Evolutionary conservation across 2,888 invertebrate species (phyloP).

Genomic region (Drosophila aldrichi): DNA sequence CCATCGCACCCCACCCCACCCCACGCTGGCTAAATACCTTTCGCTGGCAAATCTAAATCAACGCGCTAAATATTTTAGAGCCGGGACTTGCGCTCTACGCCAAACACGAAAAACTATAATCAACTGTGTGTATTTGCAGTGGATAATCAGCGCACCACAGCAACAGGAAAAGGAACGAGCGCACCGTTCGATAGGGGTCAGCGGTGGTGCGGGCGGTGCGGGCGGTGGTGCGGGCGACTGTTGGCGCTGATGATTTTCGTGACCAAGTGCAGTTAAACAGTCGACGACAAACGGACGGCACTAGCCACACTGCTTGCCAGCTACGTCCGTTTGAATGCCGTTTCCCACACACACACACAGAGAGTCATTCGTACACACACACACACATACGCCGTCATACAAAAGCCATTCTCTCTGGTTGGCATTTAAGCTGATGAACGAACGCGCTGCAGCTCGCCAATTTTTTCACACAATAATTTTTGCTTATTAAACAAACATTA

Average conservation of each 20-base stretch:
- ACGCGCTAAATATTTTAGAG: constrained; percentile 82
- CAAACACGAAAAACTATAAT: constrained; percentile 80
- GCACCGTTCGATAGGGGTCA: constrained; percentile 16
- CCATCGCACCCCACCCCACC: not conserved
- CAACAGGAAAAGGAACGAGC: constrained; percentile 14
- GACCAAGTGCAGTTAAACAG: constrained; percentile 81
- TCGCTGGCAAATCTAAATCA: constrained; percentile 78
- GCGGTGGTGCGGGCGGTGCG: constrained; percentile 5
- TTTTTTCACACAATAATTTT: constrained; percentile 32
- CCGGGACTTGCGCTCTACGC: constrained; percentile 45
- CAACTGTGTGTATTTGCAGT: constrained; percentile 81
- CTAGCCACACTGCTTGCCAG: constrained; percentile 51
- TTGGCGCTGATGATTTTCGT: constrained; percentile 73
- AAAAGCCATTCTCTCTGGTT: constrained; percentile 23
- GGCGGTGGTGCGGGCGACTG: constrained; percentile 3
- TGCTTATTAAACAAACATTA: constrained; percentile 14
- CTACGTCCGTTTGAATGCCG: constrained; percentile 55
- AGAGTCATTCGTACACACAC: not conserved
- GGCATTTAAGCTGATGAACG: constrained; percentile 63
- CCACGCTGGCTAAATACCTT: constrained; percentile 68
- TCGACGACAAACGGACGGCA: constrained; percentile 70
- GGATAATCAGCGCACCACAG: constrained; percentile 73
- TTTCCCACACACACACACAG: constrained; percentile 29
- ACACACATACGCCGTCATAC: constrained; percentile 19
- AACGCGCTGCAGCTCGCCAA: constrained; percentile 20